A percentile compares a stretch with the other conserved stretches of the same genome.
These are phyloP conservation scores for Dromius quadrimaculatus DNA, from an alignment of 2,888 invertebrate genomes.

Conservation along the genomic window DNA sequence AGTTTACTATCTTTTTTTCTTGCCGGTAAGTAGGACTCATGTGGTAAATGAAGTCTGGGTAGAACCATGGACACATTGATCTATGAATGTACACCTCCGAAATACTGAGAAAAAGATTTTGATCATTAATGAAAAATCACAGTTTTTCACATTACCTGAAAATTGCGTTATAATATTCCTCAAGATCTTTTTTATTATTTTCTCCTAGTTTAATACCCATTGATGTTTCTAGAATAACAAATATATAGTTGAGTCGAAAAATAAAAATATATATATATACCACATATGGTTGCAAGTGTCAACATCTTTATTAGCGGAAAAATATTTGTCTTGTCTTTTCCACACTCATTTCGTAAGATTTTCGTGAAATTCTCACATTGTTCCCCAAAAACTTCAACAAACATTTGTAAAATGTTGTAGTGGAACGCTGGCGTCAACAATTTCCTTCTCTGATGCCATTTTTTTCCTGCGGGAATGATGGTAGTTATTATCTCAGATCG, in stretches of 20 bases:
- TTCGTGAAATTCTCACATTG: conserved; percentile 64
- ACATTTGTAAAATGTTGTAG: conserved; percentile 71
- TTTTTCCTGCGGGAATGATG: conserved; percentile 63
- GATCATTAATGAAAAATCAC: neutral
- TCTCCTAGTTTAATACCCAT: conserved; percentile 76
- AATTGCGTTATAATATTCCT: conserved; percentile 74
- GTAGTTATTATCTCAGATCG: too few species aligned
- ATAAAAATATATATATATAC: neutral
- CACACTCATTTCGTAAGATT: conserved; percentile 58
- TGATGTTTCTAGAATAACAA: conserved; percentile 71
- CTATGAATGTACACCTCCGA: neutral
- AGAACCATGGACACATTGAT: neutral
- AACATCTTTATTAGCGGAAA: conserved; percentile 68
- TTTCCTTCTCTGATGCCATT: conserved; percentile 73
- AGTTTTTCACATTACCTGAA: conserved; percentile 49
- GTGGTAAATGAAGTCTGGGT: neutral
- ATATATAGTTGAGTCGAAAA: neutral
- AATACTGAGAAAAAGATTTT: neutral
- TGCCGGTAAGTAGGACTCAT: neutral
- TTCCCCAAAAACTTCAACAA: conserved; percentile 64
- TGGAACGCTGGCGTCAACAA: conserved; percentile 76
- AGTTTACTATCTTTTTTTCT: neutral
- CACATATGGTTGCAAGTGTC: neutral
- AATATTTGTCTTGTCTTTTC: conserved; percentile 66
- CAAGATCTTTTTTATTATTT: conserved; percentile 65